Base-by-base conservation (phyloP, 2,888 invertebrate genomes). In the Chirona hameri region DNA sequence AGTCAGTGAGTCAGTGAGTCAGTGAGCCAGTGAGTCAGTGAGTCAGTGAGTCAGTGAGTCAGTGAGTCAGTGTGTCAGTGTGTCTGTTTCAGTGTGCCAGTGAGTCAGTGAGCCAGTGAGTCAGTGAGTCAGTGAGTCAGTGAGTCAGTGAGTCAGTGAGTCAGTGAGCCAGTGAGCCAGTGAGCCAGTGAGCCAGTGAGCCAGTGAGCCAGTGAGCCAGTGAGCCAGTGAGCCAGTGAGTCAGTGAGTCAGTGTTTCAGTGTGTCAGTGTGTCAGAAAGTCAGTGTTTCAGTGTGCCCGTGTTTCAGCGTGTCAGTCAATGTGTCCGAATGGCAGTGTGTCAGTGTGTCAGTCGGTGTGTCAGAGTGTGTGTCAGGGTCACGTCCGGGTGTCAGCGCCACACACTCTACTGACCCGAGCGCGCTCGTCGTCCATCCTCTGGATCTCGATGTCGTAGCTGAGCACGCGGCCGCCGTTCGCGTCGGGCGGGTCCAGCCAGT, bases 401-500 rank as follows among this genome's bases (percentile, higher is more conserved):
- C 39, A 7, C 39, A 39, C 39, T 39, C 39, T 7, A 39, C 39
- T 39, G 39, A 60, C 24, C 60, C 24, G 2, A 3, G 24, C 60
- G 24, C 9, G 52, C 18, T 80, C 52, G 14, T n/a, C 27, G 52
- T 80, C 80, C 27, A 80, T 15, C 5, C 80, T 52, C 29, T n/a
- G 80, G 5, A 4, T 55, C 29, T 80, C 24, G 18, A 80, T 27
- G 27, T 29, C 21, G 80, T 80, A 80, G 52, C 80, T 48, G 52
- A 80, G 80, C 52, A 80, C 80, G 27, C 5, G 18, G 18, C 29
- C 80, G 29, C 80, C 80, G 80, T 80, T 80, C n/a, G 80, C 52
- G 27, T 29, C 18, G 5, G 48, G 80, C 80, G 80, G 80, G 29
- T 80, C 80, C 15, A 15, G 3, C 80, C 80, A 80, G 52, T 27